Conservation (phyloP, 1,140 invertebrate genomes). For the Macrostomum lignano region DNA sequence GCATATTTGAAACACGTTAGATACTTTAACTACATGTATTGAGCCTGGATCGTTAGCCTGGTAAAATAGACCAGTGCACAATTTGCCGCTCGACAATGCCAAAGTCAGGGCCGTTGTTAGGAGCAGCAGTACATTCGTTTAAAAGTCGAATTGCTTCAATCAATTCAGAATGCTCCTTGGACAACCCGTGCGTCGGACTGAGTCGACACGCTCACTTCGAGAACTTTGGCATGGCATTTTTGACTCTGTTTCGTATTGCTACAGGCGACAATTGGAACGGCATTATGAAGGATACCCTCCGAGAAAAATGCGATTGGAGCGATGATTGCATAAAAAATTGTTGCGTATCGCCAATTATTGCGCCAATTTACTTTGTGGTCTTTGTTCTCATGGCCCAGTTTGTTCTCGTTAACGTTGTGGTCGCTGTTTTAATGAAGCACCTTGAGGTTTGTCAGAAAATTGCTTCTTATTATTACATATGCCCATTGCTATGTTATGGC, state of each 20-base stretch:
- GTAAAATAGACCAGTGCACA: no score
- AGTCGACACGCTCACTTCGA: slow-evolving; percentile 94
- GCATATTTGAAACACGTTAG: no score
- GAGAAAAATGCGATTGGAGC: slow-evolving; percentile 65
- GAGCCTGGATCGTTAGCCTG: no score
- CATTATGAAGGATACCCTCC: slow-evolving; percentile 91
- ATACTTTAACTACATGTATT: no score
- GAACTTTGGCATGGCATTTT: slow-evolving; percentile 97
- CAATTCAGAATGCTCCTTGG: slow-evolving; percentile 56
- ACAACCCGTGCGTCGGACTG: slow-evolving; percentile 80
- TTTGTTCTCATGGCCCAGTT: slow-evolving; percentile 99
- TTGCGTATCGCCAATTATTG: slow-evolving; percentile 77
- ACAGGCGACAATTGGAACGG: slow-evolving; percentile 99
- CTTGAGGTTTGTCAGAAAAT: no score
- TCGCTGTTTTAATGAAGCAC: slow-evolving; percentile 96
- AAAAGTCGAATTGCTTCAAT: no score
- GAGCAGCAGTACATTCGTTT: no score
- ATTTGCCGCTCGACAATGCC: no score
- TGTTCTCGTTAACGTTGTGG: slow-evolving; percentile 94
- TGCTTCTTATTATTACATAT: no score
- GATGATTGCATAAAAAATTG: slow-evolving; percentile 83
- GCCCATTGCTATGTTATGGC: no score
- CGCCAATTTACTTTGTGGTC: slow-evolving; percentile 93
- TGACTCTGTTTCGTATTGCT: slow-evolving; percentile 87
- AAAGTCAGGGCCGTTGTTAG: no score